Evolutionary conservation across 2,888 invertebrate species (phyloP).

Genomic region (Proisotoma minuta): DNA sequence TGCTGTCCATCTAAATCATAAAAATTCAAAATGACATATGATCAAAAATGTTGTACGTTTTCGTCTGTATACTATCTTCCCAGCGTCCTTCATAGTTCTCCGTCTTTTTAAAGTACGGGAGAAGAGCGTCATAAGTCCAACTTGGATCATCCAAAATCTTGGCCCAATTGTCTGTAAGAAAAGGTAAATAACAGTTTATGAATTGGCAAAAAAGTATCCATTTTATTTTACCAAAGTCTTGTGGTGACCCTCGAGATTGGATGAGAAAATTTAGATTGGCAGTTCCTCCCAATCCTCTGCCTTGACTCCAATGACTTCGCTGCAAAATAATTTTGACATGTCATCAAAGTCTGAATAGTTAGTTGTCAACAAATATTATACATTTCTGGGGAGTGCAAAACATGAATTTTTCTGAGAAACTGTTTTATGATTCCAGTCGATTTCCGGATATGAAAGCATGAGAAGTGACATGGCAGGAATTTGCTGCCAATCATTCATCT

Average conservation of each 20-base stretch:
- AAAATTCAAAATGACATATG: not conserved
- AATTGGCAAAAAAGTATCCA: slow-evolving; percentile 56
- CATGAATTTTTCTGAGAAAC: slow-evolving; percentile 51
- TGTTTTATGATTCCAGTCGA: slow-evolving; percentile 55
- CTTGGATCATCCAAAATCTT: slow-evolving; percentile 28
- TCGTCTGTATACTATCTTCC: slow-evolving; percentile 37
- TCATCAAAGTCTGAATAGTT: not conserved
- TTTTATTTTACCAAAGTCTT: slow-evolving; percentile 62
- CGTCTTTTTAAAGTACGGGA: slow-evolving; percentile 54
- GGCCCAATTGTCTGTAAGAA: slow-evolving; percentile 28
- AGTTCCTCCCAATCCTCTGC: slow-evolving; percentile 71
- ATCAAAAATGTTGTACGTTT: not conserved
- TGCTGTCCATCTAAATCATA: slow-evolving; percentile 22
- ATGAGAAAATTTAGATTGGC: slow-evolving; percentile 72
- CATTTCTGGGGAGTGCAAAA: slow-evolving; percentile 32
- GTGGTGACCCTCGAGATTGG: slow-evolving; percentile 64
- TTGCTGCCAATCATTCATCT: slow-evolving; percentile 53
- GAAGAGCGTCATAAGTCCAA: not conserved
- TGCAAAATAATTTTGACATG: slow-evolving; percentile 7
- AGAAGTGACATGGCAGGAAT: slow-evolving; percentile 51
- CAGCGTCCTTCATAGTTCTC: slow-evolving; percentile 39
- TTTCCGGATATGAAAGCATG: slow-evolving; percentile 51
- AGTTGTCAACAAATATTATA: not conserved
- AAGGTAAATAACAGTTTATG: not conserved
- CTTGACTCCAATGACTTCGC: slow-evolving; percentile 57